phyloP scores from a whole-genome alignment of 2,113 vertebrate genomes.

The Nestor notabilis region DNA sequence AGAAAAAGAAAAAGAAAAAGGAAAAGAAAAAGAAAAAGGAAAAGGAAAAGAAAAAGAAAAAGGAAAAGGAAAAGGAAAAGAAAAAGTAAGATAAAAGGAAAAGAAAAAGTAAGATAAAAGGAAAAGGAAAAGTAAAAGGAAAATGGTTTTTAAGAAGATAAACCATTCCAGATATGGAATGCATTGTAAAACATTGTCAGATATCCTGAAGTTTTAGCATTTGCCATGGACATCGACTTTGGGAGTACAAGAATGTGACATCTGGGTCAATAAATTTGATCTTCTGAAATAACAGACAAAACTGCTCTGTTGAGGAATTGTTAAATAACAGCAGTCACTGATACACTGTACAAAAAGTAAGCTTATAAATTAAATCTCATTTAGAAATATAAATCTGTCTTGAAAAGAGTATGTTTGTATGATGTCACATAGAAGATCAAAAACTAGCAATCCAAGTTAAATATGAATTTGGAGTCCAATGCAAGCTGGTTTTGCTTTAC shows the following conservation, averaged over 20 bases:
- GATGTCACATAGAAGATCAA: neutral
- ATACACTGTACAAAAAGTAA: constrained; percentile 31
- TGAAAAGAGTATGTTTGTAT: neutral
- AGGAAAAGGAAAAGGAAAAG: too few species aligned
- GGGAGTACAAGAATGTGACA: neutral
- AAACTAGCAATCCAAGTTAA: constrained; percentile 39
- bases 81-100: too few species aligned
- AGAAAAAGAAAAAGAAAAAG: neutral
- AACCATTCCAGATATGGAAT: neutral
- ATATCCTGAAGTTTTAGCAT: neutral
- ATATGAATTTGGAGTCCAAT: neutral
- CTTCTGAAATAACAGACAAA: neutral
- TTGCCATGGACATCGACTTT: neutral
- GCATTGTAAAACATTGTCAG: neutral
- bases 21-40: neutral
- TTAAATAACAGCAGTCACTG: neutral
- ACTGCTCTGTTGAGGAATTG: neutral
- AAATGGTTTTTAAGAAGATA: neutral
- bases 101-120: neutral
- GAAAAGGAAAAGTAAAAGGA: neutral
- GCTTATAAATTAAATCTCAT: neutral
- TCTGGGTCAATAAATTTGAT: neutral
- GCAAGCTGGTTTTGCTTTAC: neutral
- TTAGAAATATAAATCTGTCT: neutral
- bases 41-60: too few species aligned